A percentile compares a stretch with the other conserved stretches of the same genome.
Evolutionary conservation across 2,113 vertebrate genomes (phyloP).

Genomic region (Fregata magnificens): DNA sequence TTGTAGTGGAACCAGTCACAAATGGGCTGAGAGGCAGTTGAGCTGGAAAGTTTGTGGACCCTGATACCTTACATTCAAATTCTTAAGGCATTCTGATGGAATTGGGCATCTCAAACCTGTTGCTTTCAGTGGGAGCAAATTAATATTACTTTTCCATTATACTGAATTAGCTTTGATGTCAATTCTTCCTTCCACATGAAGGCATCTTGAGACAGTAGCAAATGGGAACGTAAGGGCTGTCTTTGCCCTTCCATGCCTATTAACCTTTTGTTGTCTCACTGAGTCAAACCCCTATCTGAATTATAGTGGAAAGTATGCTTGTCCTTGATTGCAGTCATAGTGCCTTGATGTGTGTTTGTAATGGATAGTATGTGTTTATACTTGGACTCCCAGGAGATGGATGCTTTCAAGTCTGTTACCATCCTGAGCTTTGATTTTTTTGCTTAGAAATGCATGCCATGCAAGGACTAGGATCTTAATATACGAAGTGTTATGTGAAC

Average conservation of each 20-base stretch:
- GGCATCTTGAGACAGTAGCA: background rate
- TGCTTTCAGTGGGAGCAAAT: background rate
- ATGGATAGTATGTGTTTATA: background rate
- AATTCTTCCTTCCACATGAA: background rate
- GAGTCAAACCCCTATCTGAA: background rate
- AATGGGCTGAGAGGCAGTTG: background rate
- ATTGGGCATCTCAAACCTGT: background rate
- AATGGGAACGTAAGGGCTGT: background rate
- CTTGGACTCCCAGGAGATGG: background rate
- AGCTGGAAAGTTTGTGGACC: background rate
- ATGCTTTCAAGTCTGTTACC: background rate
- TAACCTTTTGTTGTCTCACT: background rate
- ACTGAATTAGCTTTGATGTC: background rate
- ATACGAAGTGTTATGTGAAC: background rate
- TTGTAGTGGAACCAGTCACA: background rate
- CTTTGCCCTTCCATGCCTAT: background rate
- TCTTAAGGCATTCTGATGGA: background rate
- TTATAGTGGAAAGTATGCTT: background rate
- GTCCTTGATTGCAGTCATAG: background rate
- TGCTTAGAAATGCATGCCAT: background rate
- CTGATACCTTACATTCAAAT: background rate
- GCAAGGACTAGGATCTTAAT: background rate
- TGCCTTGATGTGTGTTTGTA: background rate
- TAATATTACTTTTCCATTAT: background rate
- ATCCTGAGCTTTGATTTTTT: background rate